These are phyloP conservation scores for Horisme vitalbata DNA, from an alignment of 2,888 invertebrate species.

Conservation along the genomic window DNA sequence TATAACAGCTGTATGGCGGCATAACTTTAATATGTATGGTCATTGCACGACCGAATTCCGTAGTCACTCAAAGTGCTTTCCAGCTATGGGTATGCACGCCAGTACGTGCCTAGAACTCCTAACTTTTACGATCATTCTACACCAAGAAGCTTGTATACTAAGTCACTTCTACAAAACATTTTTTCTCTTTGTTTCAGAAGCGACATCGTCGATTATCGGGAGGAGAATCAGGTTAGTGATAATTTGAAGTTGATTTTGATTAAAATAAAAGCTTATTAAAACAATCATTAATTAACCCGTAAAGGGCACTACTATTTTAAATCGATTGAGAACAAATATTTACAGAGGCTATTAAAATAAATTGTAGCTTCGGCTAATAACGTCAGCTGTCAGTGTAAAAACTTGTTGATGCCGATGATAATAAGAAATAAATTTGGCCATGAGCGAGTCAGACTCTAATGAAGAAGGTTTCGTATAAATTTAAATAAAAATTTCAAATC, in stretches of 20 bases:
- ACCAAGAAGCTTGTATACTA: no score
- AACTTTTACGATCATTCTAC: constrained; percentile 36
- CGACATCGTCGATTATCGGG: constrained; percentile 69
- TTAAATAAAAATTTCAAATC: no score
- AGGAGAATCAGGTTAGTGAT: constrained; percentile 68
- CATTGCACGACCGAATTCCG: constrained; percentile 35
- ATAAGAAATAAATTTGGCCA: constrained; percentile 5
- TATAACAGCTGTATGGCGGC: constrained; percentile 2
- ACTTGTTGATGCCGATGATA: constrained; percentile 38
- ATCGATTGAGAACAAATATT: constrained; percentile 48
- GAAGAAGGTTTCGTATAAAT: background rate
- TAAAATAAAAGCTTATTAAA: constrained; percentile 8
- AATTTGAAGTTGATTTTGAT: background rate
- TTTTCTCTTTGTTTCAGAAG: constrained; percentile 51
- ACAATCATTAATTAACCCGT: constrained; percentile 31
- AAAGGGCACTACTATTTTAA: constrained; percentile 36
- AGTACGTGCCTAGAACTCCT: constrained; percentile 33
- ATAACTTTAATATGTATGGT: constrained; percentile 21
- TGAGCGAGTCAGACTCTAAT: background rate
- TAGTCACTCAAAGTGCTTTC: constrained; percentile 36
- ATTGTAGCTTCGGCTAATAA: constrained; percentile 48
- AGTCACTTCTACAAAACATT: no score
- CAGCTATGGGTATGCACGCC: constrained; percentile 39
- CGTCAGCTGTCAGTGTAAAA: constrained; percentile 55
- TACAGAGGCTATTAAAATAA: constrained; percentile 54